phyloP scores from a whole-genome alignment of 1,140 invertebrate genomes.

The Sitobion miscanthi region DNA sequence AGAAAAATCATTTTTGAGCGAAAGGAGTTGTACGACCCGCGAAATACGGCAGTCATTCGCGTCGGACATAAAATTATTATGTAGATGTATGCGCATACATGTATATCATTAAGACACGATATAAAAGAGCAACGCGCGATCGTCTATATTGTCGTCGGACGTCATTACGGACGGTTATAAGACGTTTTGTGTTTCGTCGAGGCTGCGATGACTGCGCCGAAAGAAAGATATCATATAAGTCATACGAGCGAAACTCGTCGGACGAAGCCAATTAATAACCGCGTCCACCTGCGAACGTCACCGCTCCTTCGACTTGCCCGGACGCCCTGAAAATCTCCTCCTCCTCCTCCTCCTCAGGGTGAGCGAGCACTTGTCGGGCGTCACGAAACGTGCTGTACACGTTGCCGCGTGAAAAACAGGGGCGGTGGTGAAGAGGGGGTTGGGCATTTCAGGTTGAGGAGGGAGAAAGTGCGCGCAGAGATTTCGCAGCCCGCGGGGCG shows the following conservation, averaged over 20 bases:
- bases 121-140: neutral
- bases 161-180: neutral
- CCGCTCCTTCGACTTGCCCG: neutral
- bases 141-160: neutral
- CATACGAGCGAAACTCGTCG: neutral
- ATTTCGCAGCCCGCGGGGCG: conserved; percentile 33
- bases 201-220: neutral
- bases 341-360: neutral
- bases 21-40: neutral
- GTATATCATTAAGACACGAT: neutral
- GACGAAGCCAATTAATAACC: neutral
- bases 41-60: neutral
- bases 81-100: neutral
- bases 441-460: neutral
- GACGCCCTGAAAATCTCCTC: neutral
- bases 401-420: neutral
- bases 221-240: neutral
- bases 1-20: neutral
- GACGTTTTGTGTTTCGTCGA: conserved; percentile 3
- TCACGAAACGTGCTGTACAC: neutral
- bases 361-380: neutral
- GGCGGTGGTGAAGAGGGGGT: neutral
- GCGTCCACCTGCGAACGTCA: neutral
- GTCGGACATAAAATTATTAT: neutral
- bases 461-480: neutral